Base-by-base conservation (phyloP, 2,797 vertebrate genomes). In the Apogon talboti region DNA sequence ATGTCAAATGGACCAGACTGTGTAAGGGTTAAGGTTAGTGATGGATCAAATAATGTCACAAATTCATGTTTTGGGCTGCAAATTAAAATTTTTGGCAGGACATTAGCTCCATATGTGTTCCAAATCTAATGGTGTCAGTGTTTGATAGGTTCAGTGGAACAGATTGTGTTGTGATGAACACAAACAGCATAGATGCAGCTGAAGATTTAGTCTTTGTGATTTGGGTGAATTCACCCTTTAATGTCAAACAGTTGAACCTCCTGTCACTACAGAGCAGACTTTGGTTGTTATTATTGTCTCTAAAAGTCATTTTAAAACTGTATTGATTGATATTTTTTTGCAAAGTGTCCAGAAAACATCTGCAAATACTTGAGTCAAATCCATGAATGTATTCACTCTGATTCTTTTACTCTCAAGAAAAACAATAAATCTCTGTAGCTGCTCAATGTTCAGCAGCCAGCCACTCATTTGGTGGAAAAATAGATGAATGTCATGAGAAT, bases 241-340 rank as follows among this genome's bases (percentile, higher is more conserved):
- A 35, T 66, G 53, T 71, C 67, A 81, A 72, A 12, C 69, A 73
- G 62, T 70, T 71, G 18, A 61, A 65, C 61, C 15, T 54, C 19
- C 53, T 71, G 12, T 65, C 55, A 90, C 91, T 92, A 92, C 93
- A 86, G 91, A 93, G 91, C 92, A 94, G 59, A 78, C 11, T 59
- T 35, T 57, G n/a, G 42, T 45, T 43, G 61, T 57, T 82, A 57
- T 63, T n/a, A 62, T 54, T 80, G 55, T 62, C 9, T 59, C 53
- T 60, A 47, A 60, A 16, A 68, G 41, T 68, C 15, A 38, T 37
- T 14, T 76, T 71, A 53, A 71, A 71, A 66, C 44, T 59, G 56
- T 48, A 57, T 37, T 66, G 14, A 45, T 58, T 30, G 11, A 45
- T 70, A 42, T 41, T 14, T 21, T 28, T 28, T 28, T 28, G 3